Conservation (phyloP, 2,888 invertebrate species). For the Xylota sylvarum region DNA sequence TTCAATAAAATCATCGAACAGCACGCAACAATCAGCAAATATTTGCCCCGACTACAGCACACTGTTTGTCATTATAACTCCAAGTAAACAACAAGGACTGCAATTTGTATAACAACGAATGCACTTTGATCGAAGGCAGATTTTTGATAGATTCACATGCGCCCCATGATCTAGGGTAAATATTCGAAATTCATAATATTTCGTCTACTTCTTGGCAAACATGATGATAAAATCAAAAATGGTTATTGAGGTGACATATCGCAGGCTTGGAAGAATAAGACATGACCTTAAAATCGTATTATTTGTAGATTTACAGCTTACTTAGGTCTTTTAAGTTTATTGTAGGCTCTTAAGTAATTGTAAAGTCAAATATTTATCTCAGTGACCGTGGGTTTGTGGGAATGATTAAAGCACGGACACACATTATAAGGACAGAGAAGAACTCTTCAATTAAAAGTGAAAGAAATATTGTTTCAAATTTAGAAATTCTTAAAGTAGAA, state of each 20-base stretch:
- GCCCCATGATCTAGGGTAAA: slow-evolving; percentile 33
- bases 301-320: slow-evolving; percentile 5
- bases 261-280: slow-evolving; percentile 9
- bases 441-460: too few relatives aligned
- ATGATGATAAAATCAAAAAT: slow-evolving; percentile 46
- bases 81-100: slow-evolving; percentile 31
- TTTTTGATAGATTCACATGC: slow-evolving; percentile 4
- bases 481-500: too few relatives aligned
- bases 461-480: too few relatives aligned
- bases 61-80: slow-evolving; percentile 37
- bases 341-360: slow-evolving; percentile 16
- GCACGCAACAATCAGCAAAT: slow-evolving; percentile 60
- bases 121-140: slow-evolving; percentile 24
- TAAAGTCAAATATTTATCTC: slow-evolving; percentile 35
- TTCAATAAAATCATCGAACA: slow-evolving; percentile 65
- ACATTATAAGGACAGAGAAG: not conserved
- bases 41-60: slow-evolving; percentile 38
- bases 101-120: slow-evolving; percentile 24
- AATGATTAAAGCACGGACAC: not conserved
- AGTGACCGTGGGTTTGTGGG: slow-evolving; percentile 9
- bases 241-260: slow-evolving; percentile 50
- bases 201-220: slow-evolving; percentile 35
- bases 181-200: slow-evolving; percentile 35
- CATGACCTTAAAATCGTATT: slow-evolving; percentile 2
- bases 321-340: slow-evolving; percentile 4